Percentiles rank a stretch among this genome's conserved stretches.
phyloP scores from a whole-genome alignment of 2,797 vertebrate species.

The Rhinella marina region DNA sequence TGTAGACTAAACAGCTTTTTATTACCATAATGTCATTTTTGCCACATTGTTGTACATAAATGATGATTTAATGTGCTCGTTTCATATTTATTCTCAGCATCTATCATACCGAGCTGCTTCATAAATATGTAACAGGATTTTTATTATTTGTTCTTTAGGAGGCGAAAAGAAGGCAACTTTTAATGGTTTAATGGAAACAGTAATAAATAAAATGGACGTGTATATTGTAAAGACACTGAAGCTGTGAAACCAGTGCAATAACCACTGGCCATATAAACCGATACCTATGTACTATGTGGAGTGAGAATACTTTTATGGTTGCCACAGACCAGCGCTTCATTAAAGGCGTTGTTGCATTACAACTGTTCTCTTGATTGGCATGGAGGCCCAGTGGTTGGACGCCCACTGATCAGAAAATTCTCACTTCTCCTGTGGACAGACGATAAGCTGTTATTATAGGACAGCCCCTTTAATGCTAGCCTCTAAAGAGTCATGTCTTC shows the following conservation, averaged over 20 bases:
- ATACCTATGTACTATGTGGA: background rate
- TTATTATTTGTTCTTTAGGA: background rate
- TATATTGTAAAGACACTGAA: background rate
- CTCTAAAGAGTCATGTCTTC: too few species aligned
- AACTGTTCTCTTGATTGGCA: too few species aligned
- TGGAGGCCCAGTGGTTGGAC: too few species aligned
- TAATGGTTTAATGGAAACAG: background rate
- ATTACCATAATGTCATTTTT: conserved; percentile 49
- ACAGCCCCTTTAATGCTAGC: too few species aligned
- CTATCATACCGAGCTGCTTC: background rate
- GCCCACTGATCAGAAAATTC: too few species aligned
- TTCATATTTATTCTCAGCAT: conserved; percentile 25
- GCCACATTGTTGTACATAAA: conserved; percentile 40
- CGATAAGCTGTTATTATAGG: too few species aligned
- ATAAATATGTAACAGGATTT: conserved; percentile 19
- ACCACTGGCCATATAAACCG: background rate
- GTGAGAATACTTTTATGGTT: background rate
- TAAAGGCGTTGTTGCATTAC: background rate
- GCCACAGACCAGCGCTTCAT: background rate
- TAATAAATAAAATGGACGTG: background rate
- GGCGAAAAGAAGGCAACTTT: background rate
- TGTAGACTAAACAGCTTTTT: conserved; percentile 55
- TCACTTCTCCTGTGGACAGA: too few species aligned
- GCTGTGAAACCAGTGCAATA: background rate
- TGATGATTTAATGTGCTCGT: conserved; percentile 41